phyloP scores from a whole-genome alignment of 2,888 invertebrate species.

The Synergus umbraculus region DNA sequence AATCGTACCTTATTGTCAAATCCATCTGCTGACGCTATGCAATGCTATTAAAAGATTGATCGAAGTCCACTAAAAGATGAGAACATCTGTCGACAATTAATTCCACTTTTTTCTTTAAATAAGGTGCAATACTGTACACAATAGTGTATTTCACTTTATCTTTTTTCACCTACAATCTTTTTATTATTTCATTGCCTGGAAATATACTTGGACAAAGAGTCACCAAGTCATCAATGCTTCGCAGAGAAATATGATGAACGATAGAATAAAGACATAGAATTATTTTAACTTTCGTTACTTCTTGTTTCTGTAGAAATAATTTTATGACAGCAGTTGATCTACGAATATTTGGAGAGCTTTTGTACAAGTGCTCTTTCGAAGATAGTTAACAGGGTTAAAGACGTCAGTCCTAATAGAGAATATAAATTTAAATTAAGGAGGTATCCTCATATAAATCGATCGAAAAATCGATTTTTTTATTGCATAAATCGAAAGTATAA shows the following conservation, averaged over 20 bases:
- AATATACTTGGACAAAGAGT: slow-evolving; percentile 47
- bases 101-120: slow-evolving; percentile 40
- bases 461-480: too few relatives aligned
- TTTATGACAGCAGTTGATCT: not conserved
- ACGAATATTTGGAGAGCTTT: not conserved
- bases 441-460: too few relatives aligned
- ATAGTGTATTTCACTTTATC: slow-evolving; percentile 51
- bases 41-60: slow-evolving; percentile 57
- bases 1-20: slow-evolving; percentile 56
- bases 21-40: slow-evolving; percentile 61
- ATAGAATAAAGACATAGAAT: slow-evolving; percentile 44
- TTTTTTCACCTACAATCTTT: slow-evolving; percentile 49
- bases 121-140: slow-evolving; percentile 50
- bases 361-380: not conserved
- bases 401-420: too few relatives aligned
- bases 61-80: slow-evolving; percentile 52
- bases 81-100: slow-evolving; percentile 40
- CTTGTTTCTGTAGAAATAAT: not conserved
- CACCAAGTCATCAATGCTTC: slow-evolving; percentile 38
- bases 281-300: slow-evolving; percentile 40
- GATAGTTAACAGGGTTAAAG: too few relatives aligned
- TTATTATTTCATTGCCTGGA: slow-evolving; percentile 48
- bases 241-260: slow-evolving; percentile 20
- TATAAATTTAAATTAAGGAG: too few relatives aligned
- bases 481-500: too few relatives aligned